Conservation (phyloP, 2,888 invertebrate genomes). For the Eupithecia subumbrata region DNA sequence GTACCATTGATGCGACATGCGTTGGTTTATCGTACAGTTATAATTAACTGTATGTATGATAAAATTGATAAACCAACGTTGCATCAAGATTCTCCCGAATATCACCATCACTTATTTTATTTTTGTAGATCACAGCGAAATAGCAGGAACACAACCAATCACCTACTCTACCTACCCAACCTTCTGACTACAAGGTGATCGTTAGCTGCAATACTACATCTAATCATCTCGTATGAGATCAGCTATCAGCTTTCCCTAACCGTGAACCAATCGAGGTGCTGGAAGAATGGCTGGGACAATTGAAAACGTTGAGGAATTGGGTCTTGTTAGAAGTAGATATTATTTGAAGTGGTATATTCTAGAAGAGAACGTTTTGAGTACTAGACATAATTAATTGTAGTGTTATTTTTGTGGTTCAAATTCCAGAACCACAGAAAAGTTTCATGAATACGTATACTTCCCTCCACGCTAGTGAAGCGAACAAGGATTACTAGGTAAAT, state of each 20-base stretch:
- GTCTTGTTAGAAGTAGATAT: too few species aligned
- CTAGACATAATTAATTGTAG: not conserved
- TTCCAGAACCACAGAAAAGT: not conserved
- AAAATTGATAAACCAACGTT: not conserved
- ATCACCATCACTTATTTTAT: not conserved
- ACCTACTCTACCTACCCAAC: not conserved
- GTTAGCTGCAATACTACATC: constrained; percentile 6
- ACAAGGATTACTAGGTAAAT: not conserved
- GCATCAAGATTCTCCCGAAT: not conserved
- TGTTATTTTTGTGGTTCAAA: not conserved
- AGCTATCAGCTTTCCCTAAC: constrained; percentile 30
- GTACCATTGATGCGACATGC: too few species aligned
- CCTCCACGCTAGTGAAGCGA: not conserved
- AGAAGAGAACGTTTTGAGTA: not conserved
- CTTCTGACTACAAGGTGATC: not conserved
- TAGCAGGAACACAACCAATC: not conserved
- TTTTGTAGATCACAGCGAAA: not conserved
- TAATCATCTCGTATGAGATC: constrained; percentile 27
- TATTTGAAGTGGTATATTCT: not conserved
- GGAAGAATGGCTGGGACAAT: constrained; percentile 9
- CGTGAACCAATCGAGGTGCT: not conserved
- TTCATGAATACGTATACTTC: not conserved
- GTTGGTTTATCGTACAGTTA: too few species aligned
- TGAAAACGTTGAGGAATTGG: not conserved
- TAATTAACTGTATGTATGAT: too few species aligned